Conservation (phyloP, 2,888 invertebrate genomes). For the Nebria brevicollis region DNA sequence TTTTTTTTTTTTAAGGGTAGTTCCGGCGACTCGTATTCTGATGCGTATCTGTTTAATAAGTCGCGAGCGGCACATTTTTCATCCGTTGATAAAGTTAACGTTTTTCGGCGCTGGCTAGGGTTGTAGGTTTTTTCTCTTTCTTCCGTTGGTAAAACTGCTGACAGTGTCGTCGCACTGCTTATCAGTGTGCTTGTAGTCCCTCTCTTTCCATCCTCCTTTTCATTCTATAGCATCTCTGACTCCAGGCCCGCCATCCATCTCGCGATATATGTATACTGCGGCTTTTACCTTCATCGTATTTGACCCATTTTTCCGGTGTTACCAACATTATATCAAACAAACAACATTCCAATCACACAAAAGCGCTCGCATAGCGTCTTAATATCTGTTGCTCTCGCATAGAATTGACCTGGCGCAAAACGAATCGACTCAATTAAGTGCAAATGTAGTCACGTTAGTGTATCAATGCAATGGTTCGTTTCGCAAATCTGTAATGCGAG, state of each 20-base stretch:
- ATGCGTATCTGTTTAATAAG: conserved; percentile 43
- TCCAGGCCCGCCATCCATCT: background rate
- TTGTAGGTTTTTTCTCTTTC: background rate
- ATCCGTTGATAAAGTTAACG: conserved; percentile 44
- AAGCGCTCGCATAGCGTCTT: background rate
- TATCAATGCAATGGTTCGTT: background rate
- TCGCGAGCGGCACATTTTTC: conserved; percentile 40
- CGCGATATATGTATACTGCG: background rate
- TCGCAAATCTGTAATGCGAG: background rate
- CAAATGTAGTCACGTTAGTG: background rate
- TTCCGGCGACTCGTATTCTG: conserved; percentile 20
- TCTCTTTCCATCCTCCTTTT: background rate
- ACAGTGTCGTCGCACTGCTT: background rate
- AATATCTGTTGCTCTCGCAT: background rate
- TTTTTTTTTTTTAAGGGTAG: background rate
- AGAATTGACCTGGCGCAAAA: background rate
- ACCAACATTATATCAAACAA: background rate
- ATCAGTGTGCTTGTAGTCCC: background rate
- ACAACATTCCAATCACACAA: background rate
- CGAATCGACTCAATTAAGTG: background rate
- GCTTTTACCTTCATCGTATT: background rate
- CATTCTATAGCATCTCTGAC: background rate
- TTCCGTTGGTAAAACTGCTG: background rate
- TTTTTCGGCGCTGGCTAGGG: conserved; percentile 11
- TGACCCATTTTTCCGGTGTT: background rate